phyloP scores from a whole-genome alignment of 1,140 invertebrate genomes.

The Aphelenchoides besseyi region DNA sequence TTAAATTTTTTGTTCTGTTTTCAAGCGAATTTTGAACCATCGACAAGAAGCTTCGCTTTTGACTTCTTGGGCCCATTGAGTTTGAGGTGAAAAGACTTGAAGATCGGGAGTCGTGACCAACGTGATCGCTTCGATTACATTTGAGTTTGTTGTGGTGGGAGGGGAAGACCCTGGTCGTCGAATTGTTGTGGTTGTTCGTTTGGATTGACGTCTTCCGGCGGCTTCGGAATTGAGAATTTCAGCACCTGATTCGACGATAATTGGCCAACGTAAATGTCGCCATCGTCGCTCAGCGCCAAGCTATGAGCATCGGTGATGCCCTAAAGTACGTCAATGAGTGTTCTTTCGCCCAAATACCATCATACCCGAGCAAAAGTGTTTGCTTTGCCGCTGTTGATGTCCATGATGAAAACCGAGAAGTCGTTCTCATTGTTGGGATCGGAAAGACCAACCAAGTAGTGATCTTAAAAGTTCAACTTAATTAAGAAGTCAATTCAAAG shows the following conservation, averaged over 20 bases:
- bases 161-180: neutral
- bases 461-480: conserved; percentile 46
- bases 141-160: neutral
- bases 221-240: conserved; percentile 20
- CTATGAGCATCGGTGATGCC: conserved; percentile 55
- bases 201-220: neutral
- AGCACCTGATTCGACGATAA: conserved; percentile 55
- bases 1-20: neutral
- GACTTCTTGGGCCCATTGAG: too few species aligned
- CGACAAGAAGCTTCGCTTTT: neutral
- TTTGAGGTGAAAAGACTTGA: neutral
- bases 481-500: neutral
- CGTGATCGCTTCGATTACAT: neutral
- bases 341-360: neutral
- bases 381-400: conserved; percentile 58
- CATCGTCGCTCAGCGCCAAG: conserved; percentile 51
- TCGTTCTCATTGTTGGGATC: conserved; percentile 42
- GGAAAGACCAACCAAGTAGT: conserved; percentile 56
- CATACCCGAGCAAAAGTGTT: conserved; percentile 57
- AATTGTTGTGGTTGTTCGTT: neutral
- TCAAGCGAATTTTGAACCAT: neutral
- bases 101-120: neutral
- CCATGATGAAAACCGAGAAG: conserved; percentile 55
- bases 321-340: conserved; percentile 39
- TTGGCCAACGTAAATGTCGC: conserved; percentile 54